These are phyloP conservation scores for Pantelozetes paolii DNA, from an alignment of 2,888 invertebrate genomes.

Conservation along the genomic window DNA sequence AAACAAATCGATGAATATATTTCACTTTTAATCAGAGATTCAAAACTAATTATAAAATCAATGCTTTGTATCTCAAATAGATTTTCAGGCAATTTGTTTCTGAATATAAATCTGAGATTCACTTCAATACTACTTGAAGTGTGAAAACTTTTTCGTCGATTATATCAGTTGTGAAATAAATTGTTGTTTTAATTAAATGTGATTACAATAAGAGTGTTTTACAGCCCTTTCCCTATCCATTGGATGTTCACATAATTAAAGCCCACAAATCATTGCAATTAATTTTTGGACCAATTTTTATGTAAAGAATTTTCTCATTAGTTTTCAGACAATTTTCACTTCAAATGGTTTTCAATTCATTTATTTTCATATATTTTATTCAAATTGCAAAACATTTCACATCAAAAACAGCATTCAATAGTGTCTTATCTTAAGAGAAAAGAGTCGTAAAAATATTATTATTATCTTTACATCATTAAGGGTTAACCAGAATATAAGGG, in stretches of 20 bases:
- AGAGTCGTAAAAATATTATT: neutral
- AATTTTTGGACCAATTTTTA: neutral
- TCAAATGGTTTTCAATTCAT: neutral
- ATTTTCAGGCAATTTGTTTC: no score
- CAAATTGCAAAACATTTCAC: neutral
- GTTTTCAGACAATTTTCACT: neutral
- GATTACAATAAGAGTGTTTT: neutral
- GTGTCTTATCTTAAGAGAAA: neutral
- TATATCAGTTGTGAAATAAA: no score
- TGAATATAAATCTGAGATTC: no score
- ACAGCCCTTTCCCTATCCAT: neutral
- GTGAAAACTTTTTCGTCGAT: no score
- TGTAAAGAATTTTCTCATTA: neutral
- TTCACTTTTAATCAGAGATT: neutral
- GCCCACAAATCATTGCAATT: neutral
- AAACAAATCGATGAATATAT: no score
- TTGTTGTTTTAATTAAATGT: neutral
- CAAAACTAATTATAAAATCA: no score
- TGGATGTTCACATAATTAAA: neutral
- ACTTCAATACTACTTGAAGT: no score
- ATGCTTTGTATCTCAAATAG: no score
- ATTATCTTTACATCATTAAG: constrained; percentile 13
- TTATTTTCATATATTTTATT: neutral
- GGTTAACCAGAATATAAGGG: constrained; percentile 21
- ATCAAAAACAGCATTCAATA: neutral